phyloP scores from a whole-genome alignment of 2,888 invertebrate species.

The Drosophila fulvimacula region DNA sequence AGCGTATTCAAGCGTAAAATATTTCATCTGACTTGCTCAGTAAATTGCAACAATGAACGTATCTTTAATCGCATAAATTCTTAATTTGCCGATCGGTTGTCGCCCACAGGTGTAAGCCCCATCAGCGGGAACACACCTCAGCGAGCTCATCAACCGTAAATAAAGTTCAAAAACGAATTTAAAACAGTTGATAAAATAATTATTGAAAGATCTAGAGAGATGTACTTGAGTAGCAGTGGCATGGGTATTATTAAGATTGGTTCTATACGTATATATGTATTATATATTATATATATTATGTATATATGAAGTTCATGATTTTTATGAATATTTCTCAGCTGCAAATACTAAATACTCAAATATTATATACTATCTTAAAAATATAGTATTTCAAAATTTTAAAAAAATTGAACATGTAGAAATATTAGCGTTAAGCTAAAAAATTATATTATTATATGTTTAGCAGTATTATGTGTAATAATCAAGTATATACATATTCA shows the following conservation, averaged over 20 bases:
- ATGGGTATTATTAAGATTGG: neutral
- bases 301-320: no score
- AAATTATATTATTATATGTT: no score
- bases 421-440: no score
- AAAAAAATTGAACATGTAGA: no score
- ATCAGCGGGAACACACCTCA: conserved; percentile 56
- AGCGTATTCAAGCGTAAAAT: conserved; percentile 65
- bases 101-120: conserved; percentile 56
- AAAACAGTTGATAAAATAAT: conserved; percentile 39
- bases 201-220: neutral
- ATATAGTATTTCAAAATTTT: no score
- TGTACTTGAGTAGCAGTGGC: neutral
- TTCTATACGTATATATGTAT: no score
- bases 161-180: conserved; percentile 28
- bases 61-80: conserved; percentile 35
- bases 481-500: neutral
- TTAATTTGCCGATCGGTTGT: conserved; percentile 48
- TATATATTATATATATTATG: no score
- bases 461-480: neutral
- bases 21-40: conserved; percentile 32
- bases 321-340: no score
- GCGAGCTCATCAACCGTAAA: conserved; percentile 29
- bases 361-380: neutral
- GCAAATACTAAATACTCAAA: no score
- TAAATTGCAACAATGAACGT: conserved; percentile 23